Conservation (phyloP, 2,113 vertebrate genomes). For the Phaetusa simplex region DNA sequence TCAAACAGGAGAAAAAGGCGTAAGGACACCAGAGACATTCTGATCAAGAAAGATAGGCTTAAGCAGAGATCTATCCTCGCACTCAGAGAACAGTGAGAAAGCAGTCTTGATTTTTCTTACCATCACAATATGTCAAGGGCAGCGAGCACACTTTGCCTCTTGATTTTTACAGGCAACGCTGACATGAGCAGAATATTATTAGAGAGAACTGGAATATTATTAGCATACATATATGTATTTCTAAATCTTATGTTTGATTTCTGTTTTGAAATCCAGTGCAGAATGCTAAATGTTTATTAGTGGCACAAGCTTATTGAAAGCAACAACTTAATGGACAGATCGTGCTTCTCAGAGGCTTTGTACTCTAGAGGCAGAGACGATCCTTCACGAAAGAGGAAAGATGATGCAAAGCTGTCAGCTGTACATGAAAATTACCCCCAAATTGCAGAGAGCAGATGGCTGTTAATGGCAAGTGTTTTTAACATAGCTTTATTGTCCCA, state of each 20-base stretch:
- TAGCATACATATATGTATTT: not conserved
- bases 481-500: conserved; percentile 67
- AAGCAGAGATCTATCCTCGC: conserved; percentile 8
- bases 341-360: not conserved
- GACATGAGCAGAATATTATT: conserved; percentile 25
- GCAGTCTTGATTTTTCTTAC: conserved; percentile 61
- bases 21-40: conserved; percentile 4
- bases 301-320: not conserved
- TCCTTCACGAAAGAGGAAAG: conserved; percentile 15
- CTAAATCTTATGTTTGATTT: not conserved
- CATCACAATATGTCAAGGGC: conserved; percentile 53
- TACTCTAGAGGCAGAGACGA: not conserved
- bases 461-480: conserved; percentile 72
- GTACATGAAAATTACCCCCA: conserved; percentile 68
- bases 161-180: conserved; percentile 58
- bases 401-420: conserved; percentile 62
- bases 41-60: conserved; percentile 43
- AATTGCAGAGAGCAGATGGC: conserved; percentile 68
- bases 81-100: conserved; percentile 19
- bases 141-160: conserved; percentile 28
- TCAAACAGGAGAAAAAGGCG: conserved; percentile 24
- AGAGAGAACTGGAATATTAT: conserved; percentile 9
- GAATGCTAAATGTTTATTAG: not conserved
- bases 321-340: not conserved
- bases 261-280: not conserved